Evolutionary conservation across 2,113 vertebrate genomes (phyloP).

Genomic region (Delphinapterus leucas): DNA sequence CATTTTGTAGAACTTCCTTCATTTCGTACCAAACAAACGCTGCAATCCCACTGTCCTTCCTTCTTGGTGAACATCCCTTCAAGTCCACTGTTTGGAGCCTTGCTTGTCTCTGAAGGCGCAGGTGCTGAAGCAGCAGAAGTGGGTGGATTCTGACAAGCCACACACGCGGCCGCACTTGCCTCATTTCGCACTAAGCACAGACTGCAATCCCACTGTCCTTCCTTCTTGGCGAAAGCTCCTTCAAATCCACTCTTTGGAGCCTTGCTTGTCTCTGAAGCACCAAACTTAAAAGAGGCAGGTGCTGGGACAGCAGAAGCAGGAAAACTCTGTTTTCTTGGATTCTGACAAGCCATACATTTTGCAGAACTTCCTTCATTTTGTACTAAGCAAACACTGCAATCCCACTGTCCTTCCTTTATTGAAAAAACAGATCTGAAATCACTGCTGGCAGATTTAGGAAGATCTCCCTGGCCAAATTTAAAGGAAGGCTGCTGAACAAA

Average conservation of each 20-base stretch:
- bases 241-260: conserved; percentile 71
- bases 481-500: conserved; percentile 76
- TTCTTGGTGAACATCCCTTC: conserved; percentile 77
- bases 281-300: conserved; percentile 81
- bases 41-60: conserved; percentile 87
- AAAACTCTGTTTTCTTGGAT: conserved; percentile 72
- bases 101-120: conserved; percentile 47
- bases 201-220: conserved; percentile 88
- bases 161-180: conserved; percentile 77
- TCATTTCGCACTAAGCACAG: conserved; percentile 85
- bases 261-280: conserved; percentile 64
- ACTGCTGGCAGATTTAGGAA: conserved; percentile 69
- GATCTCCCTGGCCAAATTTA: conserved; percentile 81
- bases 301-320: conserved; percentile 9
- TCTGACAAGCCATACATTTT: conserved; percentile 84
- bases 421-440: conserved; percentile 74
- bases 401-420: conserved; percentile 86
- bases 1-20: conserved; percentile 81
- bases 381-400: conserved; percentile 83
- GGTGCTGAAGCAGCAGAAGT: not conserved
- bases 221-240: conserved; percentile 60
- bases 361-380: conserved; percentile 83
- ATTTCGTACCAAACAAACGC: conserved; percentile 82
- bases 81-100: conserved; percentile 70
- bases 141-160: conserved; percentile 80